Conservation (phyloP, 2,797 vertebrate species). For the Acipenser oxyrinchus region DNA sequence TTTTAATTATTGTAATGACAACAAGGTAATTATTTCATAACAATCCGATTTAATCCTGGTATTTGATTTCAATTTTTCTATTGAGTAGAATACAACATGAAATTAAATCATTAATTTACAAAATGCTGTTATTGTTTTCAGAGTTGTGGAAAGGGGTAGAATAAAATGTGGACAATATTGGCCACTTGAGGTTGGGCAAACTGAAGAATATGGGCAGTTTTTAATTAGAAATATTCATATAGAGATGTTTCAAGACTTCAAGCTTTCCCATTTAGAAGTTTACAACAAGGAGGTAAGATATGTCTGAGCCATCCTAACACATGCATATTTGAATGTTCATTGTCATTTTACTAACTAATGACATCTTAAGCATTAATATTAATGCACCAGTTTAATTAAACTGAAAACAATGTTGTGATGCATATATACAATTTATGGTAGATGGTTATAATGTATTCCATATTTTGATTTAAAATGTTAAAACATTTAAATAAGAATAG, state of each 20-base stretch:
- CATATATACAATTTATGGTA: no score
- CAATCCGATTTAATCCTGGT: neutral
- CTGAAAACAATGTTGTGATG: no score
- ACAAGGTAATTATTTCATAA: slow-evolving; percentile 56
- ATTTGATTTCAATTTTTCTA: no score
- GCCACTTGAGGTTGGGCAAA: slow-evolving; percentile 64
- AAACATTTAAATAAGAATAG: no score
- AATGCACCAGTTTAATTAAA: no score
- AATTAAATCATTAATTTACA: neutral
- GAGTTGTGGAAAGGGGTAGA: slow-evolving; percentile 71
- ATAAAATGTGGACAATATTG: slow-evolving; percentile 80
- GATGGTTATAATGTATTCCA: no score
- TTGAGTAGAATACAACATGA: neutral
- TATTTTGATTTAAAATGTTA: no score
- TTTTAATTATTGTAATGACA: slow-evolving; percentile 78
- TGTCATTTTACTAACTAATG: no score
- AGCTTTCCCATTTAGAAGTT: slow-evolving; percentile 65
- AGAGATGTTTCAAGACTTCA: slow-evolving; percentile 73
- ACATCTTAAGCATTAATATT: no score
- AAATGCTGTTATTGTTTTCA: slow-evolving; percentile 26
- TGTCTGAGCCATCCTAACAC: no score
- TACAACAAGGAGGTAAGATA: slow-evolving; percentile 64
- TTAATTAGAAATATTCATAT: slow-evolving; percentile 62
- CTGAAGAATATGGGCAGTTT: slow-evolving; percentile 66
- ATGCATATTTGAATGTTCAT: no score